Evolutionary conservation across 2,888 invertebrate species (phyloP), one percentile per base, ranked within the genome.

Genomic region (Lasioglossum pauxillum): DNA sequence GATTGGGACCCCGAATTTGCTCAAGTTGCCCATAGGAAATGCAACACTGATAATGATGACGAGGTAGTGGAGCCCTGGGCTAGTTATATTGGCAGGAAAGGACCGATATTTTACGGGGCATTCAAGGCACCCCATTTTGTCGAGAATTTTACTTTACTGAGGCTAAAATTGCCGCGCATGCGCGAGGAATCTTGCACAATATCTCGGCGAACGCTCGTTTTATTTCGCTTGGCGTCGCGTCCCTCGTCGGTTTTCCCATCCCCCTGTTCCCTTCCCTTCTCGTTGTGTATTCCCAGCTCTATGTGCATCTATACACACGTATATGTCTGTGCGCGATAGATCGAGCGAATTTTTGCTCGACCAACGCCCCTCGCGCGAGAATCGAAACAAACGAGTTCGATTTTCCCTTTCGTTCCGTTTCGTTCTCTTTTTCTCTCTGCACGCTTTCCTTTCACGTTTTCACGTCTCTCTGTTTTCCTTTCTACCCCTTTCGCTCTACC

Each of bases 321-420:
- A 57, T 10, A 12, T 12, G 3, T 57, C 12, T n/a, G 12, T 5
- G n/a, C n/a, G n/a, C 57, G 19, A 53, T 10, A 31, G 16, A 64
- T 7, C 64, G 31, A 64, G 31, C 19, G 31, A 31, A 27, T 60
- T 27, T 31, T 64, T 5, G 60, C 60, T 64, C 60, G 31, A 64
- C 27, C 60, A 64, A 7, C 60, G 27, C 1, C 10, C 23, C 23
- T 53, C 53, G 53, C 53, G 23, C 31, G 53, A 67, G 23, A 38
- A 73, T 35, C 73, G 69, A 69, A 60, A 57, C 67, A 67, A 83
- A 82, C 72, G 5, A 35, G 41, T 64, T 64, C 12, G 46, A 41
- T 57, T 53, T 46, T 23, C 31, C 41, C 7, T 41, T 46, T 1
- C 41, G 5, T n/a, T 57, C n/a, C 57, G n/a, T 57, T 53, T 53